A percentile compares a stretch with the other conserved stretches of the same genome.
phyloP scores from a whole-genome alignment of 2,888 invertebrate species.

The Scaptomyza tumidula region DNA sequence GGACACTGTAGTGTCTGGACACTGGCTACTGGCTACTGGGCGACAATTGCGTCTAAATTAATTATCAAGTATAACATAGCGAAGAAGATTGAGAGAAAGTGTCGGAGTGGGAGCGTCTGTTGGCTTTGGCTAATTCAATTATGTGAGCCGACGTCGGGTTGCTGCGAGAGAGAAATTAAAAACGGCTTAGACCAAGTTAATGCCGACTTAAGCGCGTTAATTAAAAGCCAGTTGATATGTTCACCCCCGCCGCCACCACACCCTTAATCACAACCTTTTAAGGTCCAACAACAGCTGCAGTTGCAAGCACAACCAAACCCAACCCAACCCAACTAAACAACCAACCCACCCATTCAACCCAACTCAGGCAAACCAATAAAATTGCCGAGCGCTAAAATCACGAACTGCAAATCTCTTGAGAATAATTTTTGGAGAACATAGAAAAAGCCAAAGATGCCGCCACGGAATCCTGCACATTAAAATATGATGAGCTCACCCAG shows the following conservation, averaged over 20 bases:
- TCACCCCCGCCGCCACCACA: conserved; percentile 2
- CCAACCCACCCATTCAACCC: not conserved
- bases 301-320: conserved; percentile 40
- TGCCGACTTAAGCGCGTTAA: conserved; percentile 78
- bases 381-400: conserved; percentile 68
- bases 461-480: conserved; percentile 74
- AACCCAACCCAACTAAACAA: not conserved
- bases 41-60: conserved; percentile 78
- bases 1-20: conserved; percentile 13
- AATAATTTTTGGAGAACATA: conserved; percentile 75
- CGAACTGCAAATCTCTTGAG: conserved; percentile 76
- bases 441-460: conserved; percentile 71
- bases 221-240: conserved; percentile 72
- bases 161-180: conserved; percentile 74
- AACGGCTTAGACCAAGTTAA: conserved; percentile 80
- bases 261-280: not conserved
- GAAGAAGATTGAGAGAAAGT: not conserved
- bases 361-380: conserved; percentile 49
- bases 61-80: conserved; percentile 76
- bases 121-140: conserved; percentile 71
- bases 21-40: conserved; percentile 37
- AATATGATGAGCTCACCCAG: conserved; percentile 74
- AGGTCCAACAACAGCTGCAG: conserved; percentile 54
- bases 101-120: conserved; percentile 23
- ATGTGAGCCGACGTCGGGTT: conserved; percentile 52